Percentiles rank a stretch among this genome's conserved stretches.
Conservation (phyloP, 2,888 invertebrate species). For the Acanthosepion pharaonis region DNA sequence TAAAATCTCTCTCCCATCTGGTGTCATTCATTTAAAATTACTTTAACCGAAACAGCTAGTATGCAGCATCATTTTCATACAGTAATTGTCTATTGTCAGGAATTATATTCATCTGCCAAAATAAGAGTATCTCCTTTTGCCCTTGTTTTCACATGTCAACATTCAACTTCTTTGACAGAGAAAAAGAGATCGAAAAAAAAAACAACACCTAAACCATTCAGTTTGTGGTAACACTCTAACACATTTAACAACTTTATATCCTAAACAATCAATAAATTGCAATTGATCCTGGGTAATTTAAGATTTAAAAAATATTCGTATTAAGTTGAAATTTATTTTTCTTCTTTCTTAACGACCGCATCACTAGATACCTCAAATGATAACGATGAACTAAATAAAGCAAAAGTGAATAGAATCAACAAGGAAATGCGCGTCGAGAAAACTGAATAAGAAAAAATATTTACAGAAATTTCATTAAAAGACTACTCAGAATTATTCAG, state of each 20-base stretch:
- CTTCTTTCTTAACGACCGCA: background rate
- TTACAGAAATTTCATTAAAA: background rate
- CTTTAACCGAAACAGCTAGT: too few relatives aligned
- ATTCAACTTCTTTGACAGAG: background rate
- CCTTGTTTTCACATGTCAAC: too few relatives aligned
- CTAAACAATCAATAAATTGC: background rate
- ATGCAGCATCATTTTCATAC: too few relatives aligned
- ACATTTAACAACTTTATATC: background rate
- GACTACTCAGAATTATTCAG: background rate
- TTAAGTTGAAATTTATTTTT: background rate
- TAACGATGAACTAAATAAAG: background rate
- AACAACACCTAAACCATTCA: background rate
- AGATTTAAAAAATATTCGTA: background rate
- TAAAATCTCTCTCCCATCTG: too few relatives aligned
- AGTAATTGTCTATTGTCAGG: too few relatives aligned
- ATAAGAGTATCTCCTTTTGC: too few relatives aligned
- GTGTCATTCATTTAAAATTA: too few relatives aligned
- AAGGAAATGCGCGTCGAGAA: too few relatives aligned
- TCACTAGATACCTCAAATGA: background rate
- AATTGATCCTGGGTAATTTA: background rate
- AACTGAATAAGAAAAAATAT: too few relatives aligned
- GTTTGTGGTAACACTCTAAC: background rate
- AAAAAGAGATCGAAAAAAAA: background rate
- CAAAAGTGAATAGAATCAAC: background rate
- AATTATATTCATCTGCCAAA: too few relatives aligned